Conservation (phyloP, 2,888 invertebrate species). For the Tetranychus truncatus region DNA sequence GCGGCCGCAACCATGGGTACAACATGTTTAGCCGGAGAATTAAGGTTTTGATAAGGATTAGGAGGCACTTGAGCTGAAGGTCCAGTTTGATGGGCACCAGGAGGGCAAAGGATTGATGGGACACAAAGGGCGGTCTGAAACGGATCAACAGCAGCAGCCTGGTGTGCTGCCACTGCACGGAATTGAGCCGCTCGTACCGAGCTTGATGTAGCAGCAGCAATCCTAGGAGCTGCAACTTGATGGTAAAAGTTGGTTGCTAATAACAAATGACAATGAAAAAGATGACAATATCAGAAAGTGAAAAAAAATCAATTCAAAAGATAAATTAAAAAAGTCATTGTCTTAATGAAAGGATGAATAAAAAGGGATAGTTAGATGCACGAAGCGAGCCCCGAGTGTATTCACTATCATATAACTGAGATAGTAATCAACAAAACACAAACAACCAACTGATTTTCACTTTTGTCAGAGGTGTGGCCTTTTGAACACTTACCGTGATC, state of each 20-base stretch:
- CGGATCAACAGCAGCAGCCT: slow-evolving; percentile 44
- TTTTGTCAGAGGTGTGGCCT: too few species aligned
- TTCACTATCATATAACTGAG: background rate
- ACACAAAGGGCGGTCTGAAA: slow-evolving; percentile 53
- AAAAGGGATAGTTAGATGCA: background rate
- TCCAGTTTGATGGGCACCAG: slow-evolving; percentile 4
- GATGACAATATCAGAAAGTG: background rate
- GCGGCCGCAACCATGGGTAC: slow-evolving; percentile 41
- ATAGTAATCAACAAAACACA: too few species aligned
- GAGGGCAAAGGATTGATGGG: slow-evolving; percentile 70
- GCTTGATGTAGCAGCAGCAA: slow-evolving; percentile 32
- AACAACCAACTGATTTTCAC: too few species aligned
- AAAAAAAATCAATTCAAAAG: background rate
- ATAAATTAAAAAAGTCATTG: background rate
- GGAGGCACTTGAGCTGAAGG: slow-evolving; percentile 35
- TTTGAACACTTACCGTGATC: background rate
- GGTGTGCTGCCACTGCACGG: slow-evolving; percentile 28
- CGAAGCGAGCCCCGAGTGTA: slow-evolving; percentile 17
- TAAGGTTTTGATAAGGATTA: slow-evolving; percentile 51
- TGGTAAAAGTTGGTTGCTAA: slow-evolving; percentile 13
- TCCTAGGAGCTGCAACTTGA: slow-evolving; percentile 10
- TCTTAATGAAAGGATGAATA: background rate
- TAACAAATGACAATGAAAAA: background rate
- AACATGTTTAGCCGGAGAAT: slow-evolving; percentile 51
- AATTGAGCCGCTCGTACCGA: slow-evolving; percentile 42